phyloP scores from a whole-genome alignment of 2,113 vertebrate species.

The Seriola dumerili region DNA sequence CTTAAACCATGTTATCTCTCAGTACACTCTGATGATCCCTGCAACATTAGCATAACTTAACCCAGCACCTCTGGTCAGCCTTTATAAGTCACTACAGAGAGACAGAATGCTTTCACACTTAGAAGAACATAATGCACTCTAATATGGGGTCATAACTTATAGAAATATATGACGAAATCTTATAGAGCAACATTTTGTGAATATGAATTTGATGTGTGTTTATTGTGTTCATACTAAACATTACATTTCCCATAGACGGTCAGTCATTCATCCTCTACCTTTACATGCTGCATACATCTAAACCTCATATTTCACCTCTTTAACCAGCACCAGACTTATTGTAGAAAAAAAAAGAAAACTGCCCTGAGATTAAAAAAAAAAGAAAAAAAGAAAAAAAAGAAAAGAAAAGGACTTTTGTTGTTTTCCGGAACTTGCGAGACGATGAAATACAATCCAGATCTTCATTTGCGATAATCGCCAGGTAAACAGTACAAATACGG shows the following conservation, averaged over 20 bases:
- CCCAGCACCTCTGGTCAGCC: slow-evolving; percentile 70
- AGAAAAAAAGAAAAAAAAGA: background rate
- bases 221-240: background rate
- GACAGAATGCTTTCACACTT: slow-evolving; percentile 38
- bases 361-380: background rate
- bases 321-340: background rate
- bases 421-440: background rate
- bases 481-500: background rate
- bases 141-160: slow-evolving; percentile 12
- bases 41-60: slow-evolving; percentile 73
- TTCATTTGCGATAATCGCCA: background rate
- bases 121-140: background rate
- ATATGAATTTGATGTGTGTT: background rate
- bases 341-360: background rate
- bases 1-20: slow-evolving; percentile 67
- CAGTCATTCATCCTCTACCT: background rate
- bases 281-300: background rate
- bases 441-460: background rate
- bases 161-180: slow-evolving; percentile 13
- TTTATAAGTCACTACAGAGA: slow-evolving; percentile 63
- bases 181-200: background rate
- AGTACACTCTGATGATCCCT: slow-evolving; percentile 61
- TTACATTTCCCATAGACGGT: background rate
- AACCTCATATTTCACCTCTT: background rate
- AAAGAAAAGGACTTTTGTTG: background rate